Evolutionary conservation across 2,113 vertebrate species (phyloP), one percentile per base, ranked within the genome.

Genomic region (Enhydra lutris): DNA sequence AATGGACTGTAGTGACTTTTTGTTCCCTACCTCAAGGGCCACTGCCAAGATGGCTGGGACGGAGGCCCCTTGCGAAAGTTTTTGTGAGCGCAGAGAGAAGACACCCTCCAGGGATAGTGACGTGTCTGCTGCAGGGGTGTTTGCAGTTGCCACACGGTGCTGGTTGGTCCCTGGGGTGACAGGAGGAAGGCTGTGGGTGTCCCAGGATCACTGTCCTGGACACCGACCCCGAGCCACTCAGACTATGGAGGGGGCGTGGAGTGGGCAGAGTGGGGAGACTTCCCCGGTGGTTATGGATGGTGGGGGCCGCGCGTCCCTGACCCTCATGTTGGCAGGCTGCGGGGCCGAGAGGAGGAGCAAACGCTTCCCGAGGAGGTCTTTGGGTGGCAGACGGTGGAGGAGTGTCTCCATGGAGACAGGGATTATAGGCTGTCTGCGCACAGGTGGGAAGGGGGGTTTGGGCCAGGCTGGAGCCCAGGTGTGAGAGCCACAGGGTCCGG

Each of bases 41-140:
- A 36, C 69, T 2, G 20, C 9, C 36, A 73, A 0, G 36, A 39
- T 12, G 36, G 69, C 20, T 36, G 21, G 36, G 11, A 39, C 2
- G 4, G 36, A 73, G 69, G 39, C 1, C 24, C 61, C 89, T 82
- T 6, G 55, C 47, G 42, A 63, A 31, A 29, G 31, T 39, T 90
- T 83, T 47, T 59, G 36, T 67, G 47, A 84, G 71, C 50, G 34
- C 20, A 36, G 34, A 78, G 85, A 59, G 59, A 67, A 83, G 69
- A 23, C 12, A 45, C 61, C 31, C 67, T 69, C 69, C 45, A 71
- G 67, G 52, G 47, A 59, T 21, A 52, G 23, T 10, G 36, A 50
- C 1, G 9, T 0, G 0, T 10, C 26, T 4, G 14, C 26, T 10
- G 6, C 24, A 6, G 14, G 76, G 7, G 39, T 29, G 29, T 39